Evolutionary conservation across 2,113 vertebrate species (phyloP).

Genomic region (Sterna hirundo): DNA sequence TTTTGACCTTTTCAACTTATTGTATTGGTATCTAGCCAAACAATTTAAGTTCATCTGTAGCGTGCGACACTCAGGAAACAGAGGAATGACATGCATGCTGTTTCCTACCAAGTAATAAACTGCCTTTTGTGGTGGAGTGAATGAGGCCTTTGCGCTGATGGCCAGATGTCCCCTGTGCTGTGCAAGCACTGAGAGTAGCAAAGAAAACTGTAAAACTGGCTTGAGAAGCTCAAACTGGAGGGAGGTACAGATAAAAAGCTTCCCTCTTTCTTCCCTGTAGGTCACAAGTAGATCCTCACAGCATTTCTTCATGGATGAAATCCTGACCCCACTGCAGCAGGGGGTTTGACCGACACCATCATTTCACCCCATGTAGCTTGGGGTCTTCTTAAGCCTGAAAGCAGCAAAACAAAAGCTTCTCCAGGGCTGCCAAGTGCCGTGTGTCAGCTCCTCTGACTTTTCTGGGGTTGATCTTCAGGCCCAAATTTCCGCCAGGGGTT

Average conservation of each 20-base stretch:
- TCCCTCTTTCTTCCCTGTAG: neutral
- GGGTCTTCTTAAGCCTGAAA: neutral
- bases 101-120: conserved; percentile 28
- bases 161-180: neutral
- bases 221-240: neutral
- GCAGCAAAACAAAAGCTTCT: neutral
- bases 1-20: conserved; percentile 71
- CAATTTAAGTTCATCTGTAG: conserved; percentile 52
- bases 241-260: neutral
- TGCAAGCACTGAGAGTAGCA: neutral
- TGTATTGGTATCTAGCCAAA: conserved; percentile 69
- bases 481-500: neutral
- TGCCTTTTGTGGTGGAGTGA: conserved; percentile 40
- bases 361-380: neutral
- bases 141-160: neutral
- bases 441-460: neutral
- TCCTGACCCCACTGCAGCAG: neutral
- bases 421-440: neutral
- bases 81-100: neutral
- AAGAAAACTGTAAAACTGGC: neutral
- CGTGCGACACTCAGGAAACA: neutral
- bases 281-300: neutral
- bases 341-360: neutral
- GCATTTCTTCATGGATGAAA: neutral
- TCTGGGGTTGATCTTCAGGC: neutral